phyloP scores from a whole-genome alignment of 2,797 vertebrate species.

The Sebastes iracundus region DNA sequence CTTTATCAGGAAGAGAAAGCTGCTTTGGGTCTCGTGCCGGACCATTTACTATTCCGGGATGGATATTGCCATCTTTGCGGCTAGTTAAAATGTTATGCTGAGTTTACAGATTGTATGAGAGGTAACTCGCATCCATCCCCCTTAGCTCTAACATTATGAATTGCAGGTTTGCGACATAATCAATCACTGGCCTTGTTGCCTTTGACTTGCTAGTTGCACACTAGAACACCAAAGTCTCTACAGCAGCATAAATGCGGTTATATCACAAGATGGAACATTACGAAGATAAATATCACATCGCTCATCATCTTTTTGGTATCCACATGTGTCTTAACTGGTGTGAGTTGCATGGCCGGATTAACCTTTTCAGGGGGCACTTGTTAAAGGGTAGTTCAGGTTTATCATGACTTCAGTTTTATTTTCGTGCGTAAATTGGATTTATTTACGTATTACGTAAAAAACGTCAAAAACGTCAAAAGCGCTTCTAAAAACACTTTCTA shows the following conservation, averaged over 20 bases:
- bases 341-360: background rate
- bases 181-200: slow-evolving; percentile 36
- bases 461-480: no score
- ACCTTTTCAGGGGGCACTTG: background rate
- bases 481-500: background rate
- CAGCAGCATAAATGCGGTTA: background rate
- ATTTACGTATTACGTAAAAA: no score
- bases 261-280: background rate
- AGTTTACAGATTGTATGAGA: slow-evolving; percentile 14
- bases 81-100: slow-evolving; percentile 55
- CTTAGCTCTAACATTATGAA: slow-evolving; percentile 35
- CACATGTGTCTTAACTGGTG: background rate
- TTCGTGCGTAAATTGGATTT: background rate
- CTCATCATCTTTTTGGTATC: background rate
- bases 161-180: slow-evolving; percentile 39
- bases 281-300: background rate
- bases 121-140: slow-evolving; percentile 8
- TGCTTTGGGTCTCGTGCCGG: slow-evolving; percentile 21
- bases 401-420: background rate
- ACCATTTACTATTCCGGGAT: slow-evolving; percentile 45
- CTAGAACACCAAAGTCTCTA: background rate
- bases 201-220: background rate
- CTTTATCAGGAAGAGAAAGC: slow-evolving; percentile 42
- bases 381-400: background rate
- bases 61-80: slow-evolving; percentile 25